A percentile compares a stretch with the other conserved stretches of the same genome.
Conservation (phyloP, 1,140 invertebrate genomes). For the Hermatobates lingyangjiaoensis region DNA sequence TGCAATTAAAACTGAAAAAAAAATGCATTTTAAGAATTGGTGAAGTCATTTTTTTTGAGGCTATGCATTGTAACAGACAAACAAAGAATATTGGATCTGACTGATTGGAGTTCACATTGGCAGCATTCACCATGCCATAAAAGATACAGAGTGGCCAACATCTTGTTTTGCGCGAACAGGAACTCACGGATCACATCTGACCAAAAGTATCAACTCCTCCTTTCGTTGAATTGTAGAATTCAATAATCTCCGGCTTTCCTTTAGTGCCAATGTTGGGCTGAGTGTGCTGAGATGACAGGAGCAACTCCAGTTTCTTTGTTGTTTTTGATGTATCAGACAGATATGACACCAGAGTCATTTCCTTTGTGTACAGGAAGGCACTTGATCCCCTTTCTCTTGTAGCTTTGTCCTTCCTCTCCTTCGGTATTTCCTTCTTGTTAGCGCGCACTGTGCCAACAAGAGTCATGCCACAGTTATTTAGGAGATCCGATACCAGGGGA, state of each 20-base stretch:
- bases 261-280: slow-evolving; percentile 12
- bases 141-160: slow-evolving; percentile 18
- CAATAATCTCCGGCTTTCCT: slow-evolving; percentile 18
- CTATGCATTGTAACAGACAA: too few relatives aligned
- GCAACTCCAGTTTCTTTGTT: slow-evolving; percentile 21
- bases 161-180: slow-evolving; percentile 16
- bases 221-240: slow-evolving; percentile 20
- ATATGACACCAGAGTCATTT: slow-evolving; percentile 11
- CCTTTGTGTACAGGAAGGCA: slow-evolving; percentile 11
- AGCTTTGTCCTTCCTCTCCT: slow-evolving; percentile 7
- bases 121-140: slow-evolving; percentile 8
- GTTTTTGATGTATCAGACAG: slow-evolving; percentile 11
- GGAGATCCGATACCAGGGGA: slow-evolving; percentile 17
- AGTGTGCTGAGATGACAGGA: slow-evolving; percentile 21
- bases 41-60: too few relatives aligned
- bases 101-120: too few relatives aligned
- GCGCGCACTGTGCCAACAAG: slow-evolving; percentile 12
- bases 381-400: slow-evolving; percentile 14
- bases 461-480: slow-evolving; percentile 17
- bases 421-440: slow-evolving; percentile 14
- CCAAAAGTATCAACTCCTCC: slow-evolving; percentile 20
- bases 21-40: too few relatives aligned
- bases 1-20: too few relatives aligned
- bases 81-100: too few relatives aligned
- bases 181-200: slow-evolving; percentile 17